Percentiles rank a stretch among this genome's conserved stretches.
Conservation (phyloP, 2,113 vertebrate genomes). For the Prinia subflava region DNA sequence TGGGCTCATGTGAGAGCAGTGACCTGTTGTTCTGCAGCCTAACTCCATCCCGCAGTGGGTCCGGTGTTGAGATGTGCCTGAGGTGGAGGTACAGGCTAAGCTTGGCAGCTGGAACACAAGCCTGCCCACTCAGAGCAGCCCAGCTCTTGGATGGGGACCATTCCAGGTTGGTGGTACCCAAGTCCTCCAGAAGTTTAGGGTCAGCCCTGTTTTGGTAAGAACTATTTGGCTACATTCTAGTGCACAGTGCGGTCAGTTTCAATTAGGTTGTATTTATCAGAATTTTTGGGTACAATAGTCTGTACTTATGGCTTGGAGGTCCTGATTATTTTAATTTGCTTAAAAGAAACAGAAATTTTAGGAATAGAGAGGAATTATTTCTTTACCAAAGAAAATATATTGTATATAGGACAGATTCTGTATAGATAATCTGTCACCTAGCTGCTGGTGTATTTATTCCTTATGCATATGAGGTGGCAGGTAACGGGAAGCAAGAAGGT, state of each 20-base stretch:
- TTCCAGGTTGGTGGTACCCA: not conserved
- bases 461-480: not conserved
- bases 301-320: not conserved
- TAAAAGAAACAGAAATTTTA: not conserved
- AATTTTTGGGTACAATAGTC: not conserved
- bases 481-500: not conserved
- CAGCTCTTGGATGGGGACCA: not conserved
- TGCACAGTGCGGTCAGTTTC: not conserved
- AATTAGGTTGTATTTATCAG: not conserved
- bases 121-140: not conserved
- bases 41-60: not conserved
- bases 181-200: not conserved
- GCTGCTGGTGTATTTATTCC: not conserved
- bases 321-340: not conserved
- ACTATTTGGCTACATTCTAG: not conserved
- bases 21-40: not conserved
- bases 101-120: accelerated
- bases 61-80: accelerated
- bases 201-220: not conserved
- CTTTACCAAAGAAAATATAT: not conserved
- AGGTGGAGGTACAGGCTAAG: not conserved
- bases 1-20: not conserved
- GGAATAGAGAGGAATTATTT: not conserved
- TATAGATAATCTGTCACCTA: not conserved
- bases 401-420: not conserved